phyloP scores from a whole-genome alignment of 2,888 invertebrate species.

The Rhogogaster chlorosoma region DNA sequence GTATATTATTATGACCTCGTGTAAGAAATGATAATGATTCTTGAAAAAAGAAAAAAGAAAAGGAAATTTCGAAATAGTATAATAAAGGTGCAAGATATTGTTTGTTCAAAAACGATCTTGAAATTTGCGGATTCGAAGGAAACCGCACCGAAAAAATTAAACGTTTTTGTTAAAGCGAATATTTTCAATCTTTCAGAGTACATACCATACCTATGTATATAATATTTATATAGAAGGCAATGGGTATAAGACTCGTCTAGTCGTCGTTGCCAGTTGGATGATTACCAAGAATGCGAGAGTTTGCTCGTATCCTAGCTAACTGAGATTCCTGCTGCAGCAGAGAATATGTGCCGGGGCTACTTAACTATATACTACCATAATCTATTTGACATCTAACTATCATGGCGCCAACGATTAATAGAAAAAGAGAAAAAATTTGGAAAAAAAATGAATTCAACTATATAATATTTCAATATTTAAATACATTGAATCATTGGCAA shows the following conservation, averaged over 20 bases:
- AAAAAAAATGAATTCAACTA: background rate
- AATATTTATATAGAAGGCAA: background rate
- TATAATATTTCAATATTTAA: background rate
- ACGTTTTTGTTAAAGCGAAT: too few species aligned
- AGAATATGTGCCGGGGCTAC: background rate
- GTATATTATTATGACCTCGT: background rate
- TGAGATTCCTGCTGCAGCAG: background rate
- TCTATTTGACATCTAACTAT: conserved; percentile 8
- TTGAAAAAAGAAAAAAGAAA: too few species aligned
- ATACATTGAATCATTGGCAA: too few species aligned
- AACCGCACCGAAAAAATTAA: too few species aligned
- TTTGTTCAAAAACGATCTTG: too few species aligned
- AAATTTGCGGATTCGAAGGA: too few species aligned
- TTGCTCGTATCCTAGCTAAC: background rate
- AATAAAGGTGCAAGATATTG: too few species aligned
- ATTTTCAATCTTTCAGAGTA: too few species aligned
- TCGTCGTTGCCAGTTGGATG: conserved; percentile 46
- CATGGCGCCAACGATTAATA: background rate
- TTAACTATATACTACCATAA: background rate
- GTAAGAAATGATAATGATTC: background rate
- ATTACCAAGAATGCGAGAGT: conserved; percentile 41
- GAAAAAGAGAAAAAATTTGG: background rate
- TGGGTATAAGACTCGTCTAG: background rate
- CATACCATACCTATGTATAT: background rate
- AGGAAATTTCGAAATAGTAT: too few species aligned